Conservation (phyloP, 2,113 vertebrate species). For the Crotalus horridus region DNA sequence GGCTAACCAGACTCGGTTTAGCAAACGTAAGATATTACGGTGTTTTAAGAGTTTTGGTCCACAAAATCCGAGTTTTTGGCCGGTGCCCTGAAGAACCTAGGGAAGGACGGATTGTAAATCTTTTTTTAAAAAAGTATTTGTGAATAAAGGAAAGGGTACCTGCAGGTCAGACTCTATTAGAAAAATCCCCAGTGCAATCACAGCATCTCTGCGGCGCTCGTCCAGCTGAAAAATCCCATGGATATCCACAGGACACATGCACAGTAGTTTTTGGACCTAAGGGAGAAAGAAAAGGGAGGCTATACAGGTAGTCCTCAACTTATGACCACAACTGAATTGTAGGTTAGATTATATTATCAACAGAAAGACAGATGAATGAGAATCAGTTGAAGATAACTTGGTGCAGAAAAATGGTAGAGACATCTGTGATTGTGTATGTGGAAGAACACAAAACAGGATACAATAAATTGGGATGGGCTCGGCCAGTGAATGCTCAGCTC, state of each 20-base stretch:
- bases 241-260: conserved; percentile 94
- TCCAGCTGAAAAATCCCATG: conserved; percentile 91
- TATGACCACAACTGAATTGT: neutral
- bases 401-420: neutral
- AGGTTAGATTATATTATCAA: neutral
- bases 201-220: conserved; percentile 90
- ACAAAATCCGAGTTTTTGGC: neutral
- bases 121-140: neutral
- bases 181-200: conserved; percentile 91
- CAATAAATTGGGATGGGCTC: neutral
- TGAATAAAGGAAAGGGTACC: conserved; percentile 60
- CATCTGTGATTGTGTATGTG: too few species aligned
- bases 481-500: too few species aligned
- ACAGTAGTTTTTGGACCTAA: conserved; percentile 91
- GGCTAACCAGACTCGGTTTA: neutral
- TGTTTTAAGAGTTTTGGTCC: neutral
- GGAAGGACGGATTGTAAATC: neutral
- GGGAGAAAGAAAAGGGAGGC: conserved; percentile 1
- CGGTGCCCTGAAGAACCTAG: neutral
- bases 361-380: neutral
- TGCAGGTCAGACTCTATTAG: conserved; percentile 92
- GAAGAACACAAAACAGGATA: neutral
- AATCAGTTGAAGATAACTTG: neutral
- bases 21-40: neutral
- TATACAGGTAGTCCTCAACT: neutral